A percentile compares a stretch with the other conserved stretches of the same genome.
phyloP scores from a whole-genome alignment of 37 sponge, comb jelly and placozoan genomes.

The Tethya wilhelma region DNA sequence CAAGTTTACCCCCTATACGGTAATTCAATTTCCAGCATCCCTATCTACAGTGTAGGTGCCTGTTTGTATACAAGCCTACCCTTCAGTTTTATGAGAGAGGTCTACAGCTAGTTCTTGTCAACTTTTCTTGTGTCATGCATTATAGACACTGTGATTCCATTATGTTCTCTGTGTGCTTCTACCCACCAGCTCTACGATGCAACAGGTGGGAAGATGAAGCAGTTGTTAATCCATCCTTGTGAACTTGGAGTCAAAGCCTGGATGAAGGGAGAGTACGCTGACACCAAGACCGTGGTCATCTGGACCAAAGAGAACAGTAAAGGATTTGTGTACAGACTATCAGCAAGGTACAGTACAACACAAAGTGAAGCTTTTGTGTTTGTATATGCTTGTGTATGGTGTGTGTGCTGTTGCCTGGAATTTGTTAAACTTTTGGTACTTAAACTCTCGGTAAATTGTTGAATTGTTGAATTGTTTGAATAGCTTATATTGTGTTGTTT shows the following conservation, averaged over 20 bases:
- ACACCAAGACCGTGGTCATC: constrained; percentile 42
- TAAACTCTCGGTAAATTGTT: no score
- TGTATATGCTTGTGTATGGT: no score
- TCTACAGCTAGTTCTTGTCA: no score
- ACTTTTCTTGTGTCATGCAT: background rate
- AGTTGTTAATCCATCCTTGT: constrained; percentile 47
- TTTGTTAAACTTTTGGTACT: no score
- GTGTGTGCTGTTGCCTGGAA: no score
- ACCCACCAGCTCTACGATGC: constrained; percentile 64
- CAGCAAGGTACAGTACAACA: constrained; percentile 61
- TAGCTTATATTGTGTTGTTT: background rate
- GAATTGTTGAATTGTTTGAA: background rate
- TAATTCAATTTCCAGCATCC: no score
- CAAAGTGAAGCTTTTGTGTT: no score
- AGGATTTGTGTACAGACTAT: constrained; percentile 50
- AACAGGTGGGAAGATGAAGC: constrained; percentile 71
- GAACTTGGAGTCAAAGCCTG: constrained; percentile 34
- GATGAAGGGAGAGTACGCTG: constrained; percentile 69
- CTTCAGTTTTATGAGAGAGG: no score
- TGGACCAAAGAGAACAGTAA: constrained; percentile 62
- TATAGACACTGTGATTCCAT: background rate
- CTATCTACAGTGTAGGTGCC: no score
- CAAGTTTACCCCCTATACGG: no score
- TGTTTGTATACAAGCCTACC: no score
- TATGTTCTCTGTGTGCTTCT: background rate